Evolutionary conservation across 2,888 invertebrate genomes (phyloP), one percentile per base, ranked within the genome.

Genomic region (Stramonita haemastoma): DNA sequence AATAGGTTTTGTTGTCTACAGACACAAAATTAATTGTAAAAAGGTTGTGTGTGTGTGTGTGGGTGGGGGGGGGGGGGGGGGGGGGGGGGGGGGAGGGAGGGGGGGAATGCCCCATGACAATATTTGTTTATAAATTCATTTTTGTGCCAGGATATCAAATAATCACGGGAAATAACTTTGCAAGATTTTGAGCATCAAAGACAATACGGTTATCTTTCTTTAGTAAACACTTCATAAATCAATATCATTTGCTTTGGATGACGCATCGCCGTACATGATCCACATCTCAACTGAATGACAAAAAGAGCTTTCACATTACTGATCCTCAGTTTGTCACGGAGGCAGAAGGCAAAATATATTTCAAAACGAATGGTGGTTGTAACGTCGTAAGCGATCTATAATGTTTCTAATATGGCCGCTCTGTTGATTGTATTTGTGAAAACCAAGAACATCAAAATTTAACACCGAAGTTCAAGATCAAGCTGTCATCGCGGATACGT

Each of bases 381-480:
- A 73, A 87, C 46, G 73, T 70, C n/a, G 19, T 70, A 77, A 87
- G 87, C 66, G 87, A 87, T 32, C 73, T n/a, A 56, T 85, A 86
- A 86, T 86, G 86, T 86, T 22, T 87, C 4, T 73, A 87, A 87
- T 6, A 87, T 87, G 87, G 87, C 87, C 87, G 87, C 36, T 73
- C 87, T 73, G 87, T 34, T 73, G 87, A 87, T 70, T 73, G 36
- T 11, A 36, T 70, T 87, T n/a, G 29, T 70, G 6, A 60, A 85
- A 15, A 56, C n/a, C 26, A 60, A 85, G 66, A 87, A 34, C 29
- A 60, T 29, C 86, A 66, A 86, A 66, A 66, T 66, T 86, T 66
- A 86, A 57, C 32, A 32, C 13, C 66, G 34, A 86, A 17, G 66
- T 29, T 34, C 32, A 66, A n/a, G 86, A 86, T 26, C 29, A 66